These are phyloP conservation scores for Chromobotia macracanthus DNA, from an alignment of 2,797 vertebrate genomes.

Conservation along the genomic window DNA sequence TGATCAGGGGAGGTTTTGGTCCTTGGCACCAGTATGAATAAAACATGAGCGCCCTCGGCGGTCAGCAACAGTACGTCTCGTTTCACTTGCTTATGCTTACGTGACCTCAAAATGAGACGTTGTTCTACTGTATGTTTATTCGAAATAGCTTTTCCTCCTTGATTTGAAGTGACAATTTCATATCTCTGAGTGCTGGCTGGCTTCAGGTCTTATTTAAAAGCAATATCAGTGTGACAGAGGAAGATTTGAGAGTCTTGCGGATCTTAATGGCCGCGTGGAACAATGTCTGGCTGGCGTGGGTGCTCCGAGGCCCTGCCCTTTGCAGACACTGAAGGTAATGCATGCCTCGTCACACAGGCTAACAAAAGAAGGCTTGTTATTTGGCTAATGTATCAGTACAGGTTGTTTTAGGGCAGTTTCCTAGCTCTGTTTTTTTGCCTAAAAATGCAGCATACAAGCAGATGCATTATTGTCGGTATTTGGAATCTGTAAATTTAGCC, in stretches of 20 bases:
- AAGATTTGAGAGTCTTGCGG: slow-evolving; percentile 1
- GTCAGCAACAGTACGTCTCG: slow-evolving; percentile 46
- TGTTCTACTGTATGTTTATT: slow-evolving; percentile 7
- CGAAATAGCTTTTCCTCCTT: slow-evolving; percentile 11
- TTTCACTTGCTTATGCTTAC: slow-evolving; percentile 39
- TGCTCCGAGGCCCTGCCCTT: slow-evolving; percentile 42
- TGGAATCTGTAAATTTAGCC: background rate
- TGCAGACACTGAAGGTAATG: slow-evolving; percentile 53
- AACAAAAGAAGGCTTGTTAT: slow-evolving; percentile 38
- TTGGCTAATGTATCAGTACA: slow-evolving; percentile 40
- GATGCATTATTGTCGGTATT: background rate
- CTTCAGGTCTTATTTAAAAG: slow-evolving; percentile 13
- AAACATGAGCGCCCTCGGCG: slow-evolving; percentile 54
- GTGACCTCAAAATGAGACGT: slow-evolving; percentile 44
- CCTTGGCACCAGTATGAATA: slow-evolving; percentile 59
- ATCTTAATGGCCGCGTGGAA: slow-evolving; percentile 14
- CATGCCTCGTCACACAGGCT: slow-evolving; percentile 39
- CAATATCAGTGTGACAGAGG: background rate
- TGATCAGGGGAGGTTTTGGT: slow-evolving; percentile 60
- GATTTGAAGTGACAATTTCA: slow-evolving; percentile 24
- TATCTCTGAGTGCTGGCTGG: background rate
- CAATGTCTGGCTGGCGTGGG: slow-evolving; percentile 17
- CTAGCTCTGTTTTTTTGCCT: slow-evolving; percentile 4
- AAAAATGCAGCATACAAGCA: background rate
- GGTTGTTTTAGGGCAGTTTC: background rate